phyloP scores from a whole-genome alignment of 2,113 vertebrate genomes.

The Anseranas semipalmata region DNA sequence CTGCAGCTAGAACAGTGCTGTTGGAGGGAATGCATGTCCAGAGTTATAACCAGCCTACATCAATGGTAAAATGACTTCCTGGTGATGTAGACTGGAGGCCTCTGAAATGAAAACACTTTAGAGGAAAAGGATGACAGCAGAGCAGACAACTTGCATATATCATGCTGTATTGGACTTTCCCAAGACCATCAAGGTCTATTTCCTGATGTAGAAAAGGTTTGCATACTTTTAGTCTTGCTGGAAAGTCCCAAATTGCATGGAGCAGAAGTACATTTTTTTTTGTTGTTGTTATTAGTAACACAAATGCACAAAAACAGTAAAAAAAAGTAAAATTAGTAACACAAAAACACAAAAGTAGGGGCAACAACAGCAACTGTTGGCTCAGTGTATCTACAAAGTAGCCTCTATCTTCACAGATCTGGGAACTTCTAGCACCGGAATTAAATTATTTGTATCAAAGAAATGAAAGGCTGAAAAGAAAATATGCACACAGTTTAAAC shows the following conservation, averaged over 20 bases:
- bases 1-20: background rate
- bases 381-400: background rate
- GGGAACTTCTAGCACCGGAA: background rate
- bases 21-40: background rate
- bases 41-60: background rate
- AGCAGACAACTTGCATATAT: background rate
- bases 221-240: background rate
- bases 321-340: too few relatives aligned
- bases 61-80: background rate
- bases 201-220: background rate
- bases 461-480: background rate
- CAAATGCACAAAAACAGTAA: too few relatives aligned
- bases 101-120: background rate
- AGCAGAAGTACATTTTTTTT: background rate
- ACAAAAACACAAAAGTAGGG: background rate
- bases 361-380: fast-evolving
- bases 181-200: background rate
- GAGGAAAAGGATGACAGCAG: background rate
- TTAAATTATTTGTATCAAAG: background rate
- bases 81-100: background rate
- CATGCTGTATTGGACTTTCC: background rate
- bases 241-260: background rate
- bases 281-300: background rate
- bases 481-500: background rate
- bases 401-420: background rate